A percentile compares a stretch with the other conserved stretches of the same genome.
These are phyloP conservation scores for Nasonia oneida DNA, from an alignment of 2,888 invertebrate species.

Conservation along the genomic window DNA sequence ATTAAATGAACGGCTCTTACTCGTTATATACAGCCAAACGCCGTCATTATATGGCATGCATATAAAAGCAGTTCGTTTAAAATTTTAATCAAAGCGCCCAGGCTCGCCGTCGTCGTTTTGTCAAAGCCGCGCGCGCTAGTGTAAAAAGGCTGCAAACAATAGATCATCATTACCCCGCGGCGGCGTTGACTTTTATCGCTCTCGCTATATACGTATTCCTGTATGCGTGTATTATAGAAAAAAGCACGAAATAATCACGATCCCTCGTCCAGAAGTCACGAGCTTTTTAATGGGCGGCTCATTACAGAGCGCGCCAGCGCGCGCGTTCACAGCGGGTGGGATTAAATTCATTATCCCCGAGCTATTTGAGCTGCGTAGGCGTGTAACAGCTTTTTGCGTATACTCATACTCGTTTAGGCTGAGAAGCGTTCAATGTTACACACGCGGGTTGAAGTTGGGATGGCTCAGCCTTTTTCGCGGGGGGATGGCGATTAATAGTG, in stretches of 20 bases:
- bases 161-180: not conserved
- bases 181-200: not conserved
- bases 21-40: too few species aligned
- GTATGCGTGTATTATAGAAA: too few species aligned
- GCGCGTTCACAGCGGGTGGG: slow-evolving; percentile 36
- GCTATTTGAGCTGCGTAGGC: slow-evolving; percentile 26
- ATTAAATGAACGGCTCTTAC: too few species aligned
- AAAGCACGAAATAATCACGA: not conserved
- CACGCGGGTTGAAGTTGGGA: not conserved
- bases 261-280: not conserved
- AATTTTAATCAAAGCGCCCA: not conserved
- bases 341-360: slow-evolving; percentile 57
- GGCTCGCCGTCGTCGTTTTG: not conserved
- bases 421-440: not conserved
- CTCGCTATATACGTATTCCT: not conserved
- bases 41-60: too few species aligned
- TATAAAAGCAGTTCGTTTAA: not conserved
- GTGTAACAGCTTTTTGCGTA: not conserved
- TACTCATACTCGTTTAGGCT: too few species aligned
- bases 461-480: not conserved
- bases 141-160: not conserved
- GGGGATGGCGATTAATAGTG: not conserved
- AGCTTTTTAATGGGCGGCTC: slow-evolving; percentile 33
- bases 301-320: slow-evolving; percentile 18
- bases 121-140: not conserved